phyloP scores from a whole-genome alignment of 2,888 invertebrate genomes.

The Bugulina stolonifera region DNA sequence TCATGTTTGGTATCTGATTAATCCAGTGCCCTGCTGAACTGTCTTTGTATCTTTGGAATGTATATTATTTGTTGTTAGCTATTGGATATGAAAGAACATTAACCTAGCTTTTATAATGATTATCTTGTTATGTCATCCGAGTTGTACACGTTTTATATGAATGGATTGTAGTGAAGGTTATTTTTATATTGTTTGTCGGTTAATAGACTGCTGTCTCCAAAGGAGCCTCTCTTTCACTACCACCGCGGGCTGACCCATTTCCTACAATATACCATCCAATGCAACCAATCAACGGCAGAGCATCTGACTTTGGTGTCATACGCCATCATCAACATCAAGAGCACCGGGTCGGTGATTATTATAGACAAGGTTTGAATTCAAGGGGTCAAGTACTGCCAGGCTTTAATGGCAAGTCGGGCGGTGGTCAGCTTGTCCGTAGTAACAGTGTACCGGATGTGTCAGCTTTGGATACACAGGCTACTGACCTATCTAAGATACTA shows the following conservation, averaged over 20 bases:
- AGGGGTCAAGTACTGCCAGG: background rate
- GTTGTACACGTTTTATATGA: too few species aligned
- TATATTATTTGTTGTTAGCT: too few species aligned
- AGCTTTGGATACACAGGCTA: conserved; percentile 11
- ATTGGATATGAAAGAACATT: too few species aligned
- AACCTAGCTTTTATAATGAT: too few species aligned
- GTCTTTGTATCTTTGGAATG: too few species aligned
- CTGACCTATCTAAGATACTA: conserved; percentile 38
- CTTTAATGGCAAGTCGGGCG: background rate
- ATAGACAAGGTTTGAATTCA: background rate
- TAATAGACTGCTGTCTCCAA: too few species aligned
- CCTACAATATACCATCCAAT: conserved; percentile 20
- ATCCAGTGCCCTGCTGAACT: too few species aligned
- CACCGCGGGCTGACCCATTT: background rate
- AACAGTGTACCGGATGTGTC: conserved; percentile 26
- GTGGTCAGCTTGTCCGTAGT: conserved; percentile 20
- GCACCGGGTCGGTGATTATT: background rate
- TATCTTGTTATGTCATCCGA: too few species aligned
- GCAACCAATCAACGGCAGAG: conserved; percentile 13
- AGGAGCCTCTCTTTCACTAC: background rate
- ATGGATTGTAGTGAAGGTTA: too few species aligned
- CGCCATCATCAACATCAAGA: background rate
- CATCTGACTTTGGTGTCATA: conserved; percentile 23
- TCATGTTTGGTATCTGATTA: too few species aligned
- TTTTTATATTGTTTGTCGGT: too few species aligned